phyloP scores from a whole-genome alignment of 1,140 invertebrate species.

The Pollicipes pollicipes region DNA sequence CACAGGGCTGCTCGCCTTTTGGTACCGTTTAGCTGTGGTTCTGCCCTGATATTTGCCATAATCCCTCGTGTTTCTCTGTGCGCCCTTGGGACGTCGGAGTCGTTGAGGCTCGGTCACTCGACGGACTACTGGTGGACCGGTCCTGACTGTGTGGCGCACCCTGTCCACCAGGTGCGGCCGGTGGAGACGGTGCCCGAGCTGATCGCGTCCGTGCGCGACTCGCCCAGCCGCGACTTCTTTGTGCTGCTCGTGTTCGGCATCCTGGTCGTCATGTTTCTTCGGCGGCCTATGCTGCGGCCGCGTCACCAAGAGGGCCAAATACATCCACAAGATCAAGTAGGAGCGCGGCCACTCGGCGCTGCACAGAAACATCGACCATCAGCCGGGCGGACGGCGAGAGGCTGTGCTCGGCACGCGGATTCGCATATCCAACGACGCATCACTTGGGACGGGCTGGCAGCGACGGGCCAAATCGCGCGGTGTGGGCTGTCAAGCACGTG shows the following conservation, averaged over 20 bases:
- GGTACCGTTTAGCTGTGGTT: too few species aligned
- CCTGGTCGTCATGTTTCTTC: slow-evolving; percentile 58
- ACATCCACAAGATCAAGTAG: slow-evolving; percentile 39
- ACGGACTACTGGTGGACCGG: slow-evolving; percentile 11
- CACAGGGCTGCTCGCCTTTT: too few species aligned
- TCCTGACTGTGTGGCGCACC: slow-evolving; percentile 10
- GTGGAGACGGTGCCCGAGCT: slow-evolving; percentile 52
- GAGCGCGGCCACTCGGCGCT: too few species aligned
- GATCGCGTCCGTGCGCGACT: slow-evolving; percentile 43
- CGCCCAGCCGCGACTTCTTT: slow-evolving; percentile 59
- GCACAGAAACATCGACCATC: too few species aligned
- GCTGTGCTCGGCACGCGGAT: too few species aligned
- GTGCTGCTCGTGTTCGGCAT: slow-evolving; percentile 45
- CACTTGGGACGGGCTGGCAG: too few species aligned
- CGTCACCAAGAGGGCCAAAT: slow-evolving; percentile 46
- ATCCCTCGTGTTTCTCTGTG: not conserved
- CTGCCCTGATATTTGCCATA: too few species aligned
- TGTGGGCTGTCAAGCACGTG: too few species aligned
- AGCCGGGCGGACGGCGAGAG: too few species aligned
- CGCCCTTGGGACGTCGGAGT: slow-evolving; percentile 7
- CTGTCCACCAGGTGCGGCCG: slow-evolving; percentile 29
- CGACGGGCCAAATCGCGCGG: too few species aligned
- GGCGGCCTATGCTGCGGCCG: slow-evolving; percentile 62
- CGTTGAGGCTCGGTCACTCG: slow-evolving; percentile 20
- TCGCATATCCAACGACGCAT: too few species aligned